Conservation (phyloP, 2,797 vertebrate species). For the Babyrousa celebensis region DNA sequence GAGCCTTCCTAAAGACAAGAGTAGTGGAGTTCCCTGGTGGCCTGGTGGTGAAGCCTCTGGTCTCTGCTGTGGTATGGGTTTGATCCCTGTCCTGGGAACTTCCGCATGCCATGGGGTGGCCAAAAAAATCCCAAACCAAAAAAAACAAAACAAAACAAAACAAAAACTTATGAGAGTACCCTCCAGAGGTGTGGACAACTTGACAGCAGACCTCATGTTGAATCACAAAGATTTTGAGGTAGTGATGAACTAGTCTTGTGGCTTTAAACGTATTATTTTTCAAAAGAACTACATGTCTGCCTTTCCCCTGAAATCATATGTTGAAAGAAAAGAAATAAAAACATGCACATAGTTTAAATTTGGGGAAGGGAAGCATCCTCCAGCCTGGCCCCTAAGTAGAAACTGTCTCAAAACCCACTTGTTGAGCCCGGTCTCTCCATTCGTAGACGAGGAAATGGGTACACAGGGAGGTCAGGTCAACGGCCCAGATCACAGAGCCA, state of each 20-base stretch:
- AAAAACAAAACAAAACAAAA: no score
- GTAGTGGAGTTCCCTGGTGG: no score
- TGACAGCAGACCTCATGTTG: not conserved
- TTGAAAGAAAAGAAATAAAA: conserved; percentile 48
- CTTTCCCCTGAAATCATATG: conserved; percentile 25
- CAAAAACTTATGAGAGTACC: not conserved
- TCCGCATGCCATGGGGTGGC: no score
- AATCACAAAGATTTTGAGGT: not conserved
- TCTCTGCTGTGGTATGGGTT: no score
- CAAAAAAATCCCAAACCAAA: no score
- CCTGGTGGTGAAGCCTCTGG: no score
- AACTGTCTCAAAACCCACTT: not conserved
- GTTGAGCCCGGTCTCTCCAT: not conserved
- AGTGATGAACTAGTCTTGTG: not conserved
- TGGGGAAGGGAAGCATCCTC: not conserved
- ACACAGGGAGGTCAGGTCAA: not conserved
- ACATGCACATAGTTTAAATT: conserved; percentile 5
- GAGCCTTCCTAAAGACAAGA: not conserved
- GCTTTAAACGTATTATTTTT: conserved; percentile 24
- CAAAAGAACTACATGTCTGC: conserved; percentile 16
- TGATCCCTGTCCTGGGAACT: no score
- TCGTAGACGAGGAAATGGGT: not conserved
- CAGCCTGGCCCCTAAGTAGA: conserved; percentile 2
- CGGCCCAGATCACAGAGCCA: not conserved
- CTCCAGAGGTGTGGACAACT: not conserved